Evolutionary conservation across 1,140 invertebrate species (phyloP), one percentile per base, ranked within the genome.

Genomic region (Drosophila obscura): DNA sequence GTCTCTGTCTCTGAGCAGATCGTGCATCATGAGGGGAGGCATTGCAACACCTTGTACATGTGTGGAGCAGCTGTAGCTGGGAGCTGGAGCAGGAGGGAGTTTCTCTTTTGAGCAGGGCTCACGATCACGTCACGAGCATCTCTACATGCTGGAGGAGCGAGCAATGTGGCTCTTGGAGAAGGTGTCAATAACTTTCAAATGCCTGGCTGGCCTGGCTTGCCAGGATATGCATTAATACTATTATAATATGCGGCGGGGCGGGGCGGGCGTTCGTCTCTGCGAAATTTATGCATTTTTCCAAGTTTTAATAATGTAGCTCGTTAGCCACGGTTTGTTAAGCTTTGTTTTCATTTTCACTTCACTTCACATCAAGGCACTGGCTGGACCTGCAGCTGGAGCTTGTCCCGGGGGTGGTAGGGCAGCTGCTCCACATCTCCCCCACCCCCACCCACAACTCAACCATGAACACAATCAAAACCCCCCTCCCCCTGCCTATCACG

Each of bases 281-380:
- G 52, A 88, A 88, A 88, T 88, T 88, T 88, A 88, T 88, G 83
- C 83, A 88, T 89, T 88, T 88, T 80, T 88, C 1, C 73, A 88
- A 88, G 80, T 88, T 88, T 88, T 88, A 88, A 88, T 88, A 88
- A 88, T 88, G 84, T 83, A 89, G 84, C 83, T 88, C 83, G 83
- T 88, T 88, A 88, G 83, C 83, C 72, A 88, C 84, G 83, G 84
- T 88, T 88, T 88, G 83, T 88, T 88, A 88, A 88, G 88, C 84
- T 88, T 88, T 88, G 83, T 88, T 88, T 88, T 88, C 83, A 88
- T 88, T 88, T 88, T 88, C 83, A 88, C 83, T 88, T 88, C 79
- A 81, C 83, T 88, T 88, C 67, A 88, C 83, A 77, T 88, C 64
- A 88, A 69, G 71, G 71, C 35, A 39, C 13, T 39, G 35, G 35